These are phyloP conservation scores for Suncus etruscus DNA, from an alignment of 2,113 vertebrate genomes.

Conservation along the genomic window DNA sequence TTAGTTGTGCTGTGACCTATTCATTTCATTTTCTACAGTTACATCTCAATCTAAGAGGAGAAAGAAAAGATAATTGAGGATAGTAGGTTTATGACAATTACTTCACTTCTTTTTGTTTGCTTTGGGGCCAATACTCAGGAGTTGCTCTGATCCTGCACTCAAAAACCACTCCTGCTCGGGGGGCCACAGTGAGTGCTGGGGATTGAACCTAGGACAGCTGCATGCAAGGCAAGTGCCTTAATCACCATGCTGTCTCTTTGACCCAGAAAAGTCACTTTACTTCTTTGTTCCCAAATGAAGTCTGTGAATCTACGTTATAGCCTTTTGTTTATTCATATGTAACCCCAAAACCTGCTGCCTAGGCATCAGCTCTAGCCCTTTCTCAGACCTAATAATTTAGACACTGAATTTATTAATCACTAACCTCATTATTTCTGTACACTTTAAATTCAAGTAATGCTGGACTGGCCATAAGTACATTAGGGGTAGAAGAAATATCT, in stretches of 20 bases:
- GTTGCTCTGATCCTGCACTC: too few relatives aligned
- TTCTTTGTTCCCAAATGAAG: constrained; percentile 39
- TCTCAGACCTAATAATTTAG: background rate
- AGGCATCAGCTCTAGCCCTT: background rate
- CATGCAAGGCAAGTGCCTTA: too few relatives aligned
- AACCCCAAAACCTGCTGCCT: background rate
- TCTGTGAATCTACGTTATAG: background rate
- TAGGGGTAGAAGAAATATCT: background rate
- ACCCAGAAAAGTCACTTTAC: background rate
- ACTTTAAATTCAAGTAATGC: background rate
- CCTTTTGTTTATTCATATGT: background rate
- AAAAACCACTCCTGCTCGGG: too few relatives aligned
- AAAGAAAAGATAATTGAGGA: constrained; percentile 56
- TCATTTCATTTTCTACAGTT: constrained; percentile 72
- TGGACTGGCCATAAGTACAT: background rate
- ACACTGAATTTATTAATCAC: background rate
- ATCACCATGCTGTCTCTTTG: too few relatives aligned
- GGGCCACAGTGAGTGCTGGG: too few relatives aligned
- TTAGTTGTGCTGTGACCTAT: constrained; percentile 77
- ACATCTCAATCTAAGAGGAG: constrained; percentile 71
- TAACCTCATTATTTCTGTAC: background rate
- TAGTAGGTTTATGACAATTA: constrained; percentile 32
- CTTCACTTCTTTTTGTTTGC: constrained; percentile 22
- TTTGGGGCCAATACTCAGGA: background rate
- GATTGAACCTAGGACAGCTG: too few relatives aligned